A percentile compares a stretch with the other conserved stretches of the same genome.
These are phyloP conservation scores for Lamprotornis superbus DNA, from an alignment of 2,113 vertebrate species.

Conservation along the genomic window DNA sequence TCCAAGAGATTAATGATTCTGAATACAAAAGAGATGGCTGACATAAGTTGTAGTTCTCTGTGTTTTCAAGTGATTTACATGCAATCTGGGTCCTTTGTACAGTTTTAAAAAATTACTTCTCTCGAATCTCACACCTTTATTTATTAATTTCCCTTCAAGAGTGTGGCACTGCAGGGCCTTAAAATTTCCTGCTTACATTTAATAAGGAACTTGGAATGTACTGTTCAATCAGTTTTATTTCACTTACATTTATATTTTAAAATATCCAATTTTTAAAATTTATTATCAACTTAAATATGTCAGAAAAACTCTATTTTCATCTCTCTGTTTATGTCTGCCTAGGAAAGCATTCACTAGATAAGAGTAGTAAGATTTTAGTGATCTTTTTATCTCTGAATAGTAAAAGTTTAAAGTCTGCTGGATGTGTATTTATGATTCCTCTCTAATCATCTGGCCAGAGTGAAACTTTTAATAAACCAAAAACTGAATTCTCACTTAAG, in stretches of 20 bases:
- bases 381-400: background rate
- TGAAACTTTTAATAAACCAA: background rate
- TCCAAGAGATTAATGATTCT: conserved; percentile 70
- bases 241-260: background rate
- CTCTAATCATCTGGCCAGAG: background rate
- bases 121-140: background rate
- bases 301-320: background rate
- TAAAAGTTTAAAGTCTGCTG: background rate
- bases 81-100: background rate
- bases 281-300: background rate
- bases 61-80: conserved; percentile 60
- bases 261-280: background rate
- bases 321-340: background rate
- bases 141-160: conserved; percentile 3
- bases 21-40: conserved; percentile 56
- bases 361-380: background rate
- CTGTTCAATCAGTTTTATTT: background rate
- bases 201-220: background rate
- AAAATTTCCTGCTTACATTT: background rate
- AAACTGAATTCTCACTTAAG: background rate
- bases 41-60: conserved; percentile 46
- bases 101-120: background rate
- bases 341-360: background rate
- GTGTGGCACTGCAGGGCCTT: background rate
- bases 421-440: background rate